A percentile compares a stretch with the other conserved stretches of the same genome.
Evolutionary conservation across 2,888 invertebrate species (phyloP).

Genomic region (Eilema griseolum): DNA sequence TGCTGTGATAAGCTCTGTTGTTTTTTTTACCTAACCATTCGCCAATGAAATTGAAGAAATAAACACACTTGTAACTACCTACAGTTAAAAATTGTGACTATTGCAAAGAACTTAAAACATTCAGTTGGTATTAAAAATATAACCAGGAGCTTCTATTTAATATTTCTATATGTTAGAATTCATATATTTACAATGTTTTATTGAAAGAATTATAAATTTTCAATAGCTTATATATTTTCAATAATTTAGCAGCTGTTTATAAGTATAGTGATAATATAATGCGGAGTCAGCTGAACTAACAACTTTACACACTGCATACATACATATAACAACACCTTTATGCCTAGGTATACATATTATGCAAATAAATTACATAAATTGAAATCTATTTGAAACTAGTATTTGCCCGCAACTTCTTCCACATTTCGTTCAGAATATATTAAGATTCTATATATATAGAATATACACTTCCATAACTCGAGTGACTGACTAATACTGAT

Average conservation of each 20-base stretch:
- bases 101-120: not conserved
- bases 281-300: not conserved
- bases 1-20: not conserved
- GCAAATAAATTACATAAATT: too few species aligned
- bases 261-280: not conserved
- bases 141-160: not conserved
- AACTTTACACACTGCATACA: not conserved
- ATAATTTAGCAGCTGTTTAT: not conserved
- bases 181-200: not conserved
- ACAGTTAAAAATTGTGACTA: not conserved
- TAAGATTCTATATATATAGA: too few species aligned
- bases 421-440: too few species aligned
- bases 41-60: not conserved
- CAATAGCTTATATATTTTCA: not conserved
- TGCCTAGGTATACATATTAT: too few species aligned
- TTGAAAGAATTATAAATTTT: not conserved
- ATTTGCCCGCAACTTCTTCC: too few species aligned
- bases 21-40: slow-evolving; percentile 7
- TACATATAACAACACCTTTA: too few species aligned
- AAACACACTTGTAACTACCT: not conserved
- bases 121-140: too few species aligned
- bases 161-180: not conserved
- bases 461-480: too few species aligned
- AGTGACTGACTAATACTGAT: too few species aligned
- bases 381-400: too few species aligned